phyloP scores from a whole-genome alignment of 35 echinoderm and acorn worm species.

The Apostichopus californicus region DNA sequence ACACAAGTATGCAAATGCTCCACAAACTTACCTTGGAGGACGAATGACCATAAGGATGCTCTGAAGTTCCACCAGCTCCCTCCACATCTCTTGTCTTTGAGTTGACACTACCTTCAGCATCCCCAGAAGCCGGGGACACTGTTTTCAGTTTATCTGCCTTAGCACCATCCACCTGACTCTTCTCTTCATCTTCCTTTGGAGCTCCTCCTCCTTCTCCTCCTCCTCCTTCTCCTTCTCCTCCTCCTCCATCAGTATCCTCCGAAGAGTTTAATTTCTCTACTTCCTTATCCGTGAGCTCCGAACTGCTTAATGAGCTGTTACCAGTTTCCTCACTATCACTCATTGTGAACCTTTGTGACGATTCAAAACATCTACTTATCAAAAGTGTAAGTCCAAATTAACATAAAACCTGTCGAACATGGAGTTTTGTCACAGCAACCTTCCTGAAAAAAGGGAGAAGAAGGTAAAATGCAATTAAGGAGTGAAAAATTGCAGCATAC shows the following conservation, averaged over 20 bases:
- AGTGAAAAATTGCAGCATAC: background rate
- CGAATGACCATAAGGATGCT: background rate
- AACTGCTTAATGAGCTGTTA: background rate
- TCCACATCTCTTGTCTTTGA: background rate
- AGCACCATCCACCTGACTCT: too few relatives aligned
- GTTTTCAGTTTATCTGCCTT: background rate
- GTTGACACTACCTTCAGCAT: background rate
- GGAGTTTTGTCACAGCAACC: background rate
- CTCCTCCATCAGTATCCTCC: background rate
- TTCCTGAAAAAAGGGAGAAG: background rate
- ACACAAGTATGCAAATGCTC: background rate
- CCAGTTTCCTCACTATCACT: background rate
- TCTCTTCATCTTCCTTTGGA: background rate
- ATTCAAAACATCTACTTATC: background rate
- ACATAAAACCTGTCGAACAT: background rate
- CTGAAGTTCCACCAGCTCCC: background rate
- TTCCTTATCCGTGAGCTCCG: background rate
- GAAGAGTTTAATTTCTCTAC: background rate
- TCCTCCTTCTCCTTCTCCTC: background rate
- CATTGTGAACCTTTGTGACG: background rate
- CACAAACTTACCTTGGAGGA: constrained; percentile 13
- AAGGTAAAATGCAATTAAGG: background rate
- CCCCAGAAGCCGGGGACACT: background rate
- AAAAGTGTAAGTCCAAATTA: background rate
- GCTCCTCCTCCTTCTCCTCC: background rate